Evolutionary conservation across 2,113 vertebrate species (phyloP).

Genomic region (Glareola pratincola): DNA sequence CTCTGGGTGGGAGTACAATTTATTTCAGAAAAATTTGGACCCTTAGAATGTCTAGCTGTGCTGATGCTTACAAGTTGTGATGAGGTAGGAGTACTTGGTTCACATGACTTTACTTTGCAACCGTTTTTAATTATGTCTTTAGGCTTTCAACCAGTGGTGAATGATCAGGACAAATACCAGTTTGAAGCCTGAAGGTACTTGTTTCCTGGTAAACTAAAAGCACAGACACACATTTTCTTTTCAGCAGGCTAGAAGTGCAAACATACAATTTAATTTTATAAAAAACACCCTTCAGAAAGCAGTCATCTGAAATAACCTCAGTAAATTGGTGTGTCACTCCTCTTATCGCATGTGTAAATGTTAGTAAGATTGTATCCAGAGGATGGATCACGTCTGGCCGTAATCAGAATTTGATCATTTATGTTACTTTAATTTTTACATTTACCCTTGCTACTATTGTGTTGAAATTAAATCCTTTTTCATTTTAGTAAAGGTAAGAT

Average conservation of each 20-base stretch:
- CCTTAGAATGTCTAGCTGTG: background rate
- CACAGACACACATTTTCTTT: background rate
- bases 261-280: background rate
- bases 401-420: background rate
- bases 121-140: background rate
- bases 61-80: background rate
- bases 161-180: background rate
- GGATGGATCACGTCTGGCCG: background rate
- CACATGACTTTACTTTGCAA: background rate
- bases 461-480: background rate
- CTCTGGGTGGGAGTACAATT: background rate
- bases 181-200: background rate
- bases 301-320: background rate
- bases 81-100: background rate
- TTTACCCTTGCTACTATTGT: background rate
- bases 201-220: background rate
- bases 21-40: slow-evolving; percentile 2
- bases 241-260: background rate
- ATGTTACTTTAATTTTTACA: background rate
- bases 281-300: background rate
- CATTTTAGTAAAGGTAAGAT: slow-evolving; percentile 3
- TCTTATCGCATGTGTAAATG: background rate
- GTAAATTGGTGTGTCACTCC: background rate
- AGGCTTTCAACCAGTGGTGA: background rate
- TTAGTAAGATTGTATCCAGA: background rate